phyloP scores from a whole-genome alignment of 2,113 vertebrate genomes.

The Nansenia antarctica region DNA sequence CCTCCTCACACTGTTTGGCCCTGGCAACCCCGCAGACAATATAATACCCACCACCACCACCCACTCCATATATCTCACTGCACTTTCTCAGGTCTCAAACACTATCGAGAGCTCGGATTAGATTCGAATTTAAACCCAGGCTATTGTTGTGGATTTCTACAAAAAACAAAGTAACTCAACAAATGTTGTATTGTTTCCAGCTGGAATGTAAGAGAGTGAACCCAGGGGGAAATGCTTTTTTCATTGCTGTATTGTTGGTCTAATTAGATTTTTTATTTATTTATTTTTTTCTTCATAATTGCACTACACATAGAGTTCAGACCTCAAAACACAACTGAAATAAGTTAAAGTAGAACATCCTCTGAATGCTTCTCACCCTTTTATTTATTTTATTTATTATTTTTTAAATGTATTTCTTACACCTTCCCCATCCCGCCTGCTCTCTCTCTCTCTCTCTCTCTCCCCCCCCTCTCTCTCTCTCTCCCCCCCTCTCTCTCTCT shows the following conservation, averaged over 20 bases:
- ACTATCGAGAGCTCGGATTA: slow-evolving; percentile 50
- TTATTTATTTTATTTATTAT: slow-evolving; percentile 13
- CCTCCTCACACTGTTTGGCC: slow-evolving; percentile 45
- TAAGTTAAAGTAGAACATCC: slow-evolving; percentile 64
- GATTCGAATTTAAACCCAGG: slow-evolving; percentile 52
- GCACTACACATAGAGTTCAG: slow-evolving; percentile 46
- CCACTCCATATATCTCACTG: slow-evolving; percentile 49
- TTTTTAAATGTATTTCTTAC: background rate
- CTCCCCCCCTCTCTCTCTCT: slow-evolving; percentile 44
- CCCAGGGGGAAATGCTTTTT: slow-evolving; percentile 42
- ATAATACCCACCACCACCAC: slow-evolving; percentile 48
- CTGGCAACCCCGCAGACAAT: slow-evolving; percentile 44
- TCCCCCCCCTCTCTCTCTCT: background rate
- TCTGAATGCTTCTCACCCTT: slow-evolving; percentile 52
- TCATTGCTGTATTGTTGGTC: slow-evolving; percentile 65
- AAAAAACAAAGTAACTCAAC: slow-evolving; percentile 53
- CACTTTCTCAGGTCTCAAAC: slow-evolving; percentile 44
- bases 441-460: background rate
- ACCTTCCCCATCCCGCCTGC: slow-evolving; percentile 43
- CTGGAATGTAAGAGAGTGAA: slow-evolving; percentile 44
- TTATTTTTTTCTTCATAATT: slow-evolving; percentile 66
- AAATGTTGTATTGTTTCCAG: slow-evolving; percentile 36
- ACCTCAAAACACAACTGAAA: slow-evolving; percentile 53
- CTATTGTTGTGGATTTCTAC: slow-evolving; percentile 42
- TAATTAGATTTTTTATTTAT: slow-evolving; percentile 71